Evolutionary conservation across 2,888 invertebrate genomes (phyloP), one percentile per base, ranked within the genome.

Genomic region (Tenthredo distinguenda): DNA sequence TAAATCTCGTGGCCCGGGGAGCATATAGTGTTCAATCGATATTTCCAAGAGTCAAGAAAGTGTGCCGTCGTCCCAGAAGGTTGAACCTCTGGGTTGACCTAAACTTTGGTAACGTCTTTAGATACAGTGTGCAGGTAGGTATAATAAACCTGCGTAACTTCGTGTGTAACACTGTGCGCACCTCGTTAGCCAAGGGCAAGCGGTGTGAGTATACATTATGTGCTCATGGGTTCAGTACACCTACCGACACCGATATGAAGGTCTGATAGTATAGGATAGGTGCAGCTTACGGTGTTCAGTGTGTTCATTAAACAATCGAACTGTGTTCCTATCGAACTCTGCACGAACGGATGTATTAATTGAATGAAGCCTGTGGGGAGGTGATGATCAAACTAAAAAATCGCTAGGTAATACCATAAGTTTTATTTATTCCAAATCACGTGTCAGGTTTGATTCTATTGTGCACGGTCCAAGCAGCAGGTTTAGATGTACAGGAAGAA

Each of bases 241-340:
- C 77, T 74, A 68, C 15, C 31, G 31, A 50, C 47, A 55, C 18
- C 21, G 77, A 77, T 50, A 31, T 50, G 26, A 62, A 40, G 81
- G 62, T 40, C 81, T 83, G 18, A 26, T 47, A 68, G 21, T 34
- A 62, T 62, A 34, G 83, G 34, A 47, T n/a, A 65, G 83, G 47
- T 34, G 83, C 68, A 83, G 83, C 83, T 65, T 68, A 43, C 65
- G 83, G 83, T 83, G 83, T 71, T 83, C 71, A 83, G 68, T 68
- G 68, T 83, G 83, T 83, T 68, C 68, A 68, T 83, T 18, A 71
- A 83, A 83, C 68, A 83, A 83, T 83, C 83, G 83, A 68, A 83
- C 83, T 47, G 43, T 26, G 68, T 71, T 47, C 47, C 31, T 34
- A 55, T 68, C 9, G 43, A 40, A 18, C 65, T 18, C n/a, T 50